Base-by-base conservation (phyloP, 1,140 invertebrate species). In the Vanessa tameamea region DNA sequence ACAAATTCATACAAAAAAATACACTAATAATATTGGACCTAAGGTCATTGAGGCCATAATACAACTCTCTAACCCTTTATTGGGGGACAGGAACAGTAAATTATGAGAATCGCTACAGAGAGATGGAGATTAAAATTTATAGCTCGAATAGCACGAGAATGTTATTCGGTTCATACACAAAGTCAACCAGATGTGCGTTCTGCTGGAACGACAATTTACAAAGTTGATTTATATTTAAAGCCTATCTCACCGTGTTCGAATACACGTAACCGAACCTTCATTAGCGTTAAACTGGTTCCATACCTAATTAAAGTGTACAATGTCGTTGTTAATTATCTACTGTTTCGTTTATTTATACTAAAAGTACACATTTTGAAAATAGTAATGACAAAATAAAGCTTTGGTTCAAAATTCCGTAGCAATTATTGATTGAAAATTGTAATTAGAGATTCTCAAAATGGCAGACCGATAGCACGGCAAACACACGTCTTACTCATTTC, bases 81-180 rank as follows among this genome's bases (percentile, higher is more conserved):
- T 55, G 16, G 16, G 16, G 57, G 57, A 12, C 57, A 31, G 37
- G 57, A n/a, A 59, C 23, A 59, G 57, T 13, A 12, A 59, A 31
- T 59, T 59, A 59, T 59, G 57, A 26, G 23, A 26, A 59, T 59
- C 23, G 23, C 20, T 26, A 31, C 23, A n/a, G 53, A 59, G 51
- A 55, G 51, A 55, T 55, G 51, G 51, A 55, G 5, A 13, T 6
- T 59, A 31, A 59, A 59, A 59, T 59, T 11, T 31, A 59, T 26
- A 59, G 20, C n/a, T 57, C 63, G 50, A 63, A 65, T 57, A 72
- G 61, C 64, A 11, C 37, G 69, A 64, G 59, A 72, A 63, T 69
- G 70, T 72, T 72, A 57, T 65, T 72, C 50, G 65, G 63, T 72
- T 65, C 63, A 69, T 48, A 65, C 57, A 64, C 63, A 65, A 64